Percentiles rank a stretch among this genome's conserved stretches.
Evolutionary conservation across 1,140 invertebrate genomes (phyloP).

Genomic region (Drosophila asahinai): DNA sequence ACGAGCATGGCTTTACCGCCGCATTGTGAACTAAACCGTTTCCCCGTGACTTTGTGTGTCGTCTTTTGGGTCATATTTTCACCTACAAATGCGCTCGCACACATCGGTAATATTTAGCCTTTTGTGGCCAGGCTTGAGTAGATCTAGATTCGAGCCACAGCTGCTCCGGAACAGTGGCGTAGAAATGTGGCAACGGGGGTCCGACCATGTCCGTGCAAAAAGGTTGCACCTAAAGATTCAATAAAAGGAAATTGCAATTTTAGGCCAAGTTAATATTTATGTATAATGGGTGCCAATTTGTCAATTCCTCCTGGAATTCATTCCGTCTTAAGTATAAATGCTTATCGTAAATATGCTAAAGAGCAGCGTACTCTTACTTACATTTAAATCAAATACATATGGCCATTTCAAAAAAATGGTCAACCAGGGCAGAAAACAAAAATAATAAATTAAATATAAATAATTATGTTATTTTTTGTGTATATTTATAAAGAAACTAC

Average conservation of each 20-base stretch:
- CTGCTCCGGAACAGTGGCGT: constrained; percentile 59
- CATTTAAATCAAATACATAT: too few species aligned
- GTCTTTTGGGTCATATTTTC: constrained; percentile 56
- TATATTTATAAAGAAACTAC: too few species aligned
- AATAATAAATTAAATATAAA: too few species aligned
- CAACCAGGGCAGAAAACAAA: too few species aligned
- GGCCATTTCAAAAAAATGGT: too few species aligned
- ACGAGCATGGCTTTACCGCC: constrained; percentile 48
- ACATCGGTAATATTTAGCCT: constrained; percentile 52
- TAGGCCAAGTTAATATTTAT: constrained; percentile 23
- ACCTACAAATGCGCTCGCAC: constrained; percentile 36
- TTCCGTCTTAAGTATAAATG: too few species aligned
- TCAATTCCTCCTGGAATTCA: too few species aligned
- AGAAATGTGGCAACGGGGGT: constrained; percentile 24
- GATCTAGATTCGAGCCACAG: constrained; percentile 63
- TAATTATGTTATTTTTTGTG: too few species aligned
- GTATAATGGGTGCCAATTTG: too few species aligned
- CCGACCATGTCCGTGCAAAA: constrained; percentile 10
- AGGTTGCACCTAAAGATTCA: neutral
- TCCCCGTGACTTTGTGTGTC: constrained; percentile 27
- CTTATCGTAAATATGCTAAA: too few species aligned
- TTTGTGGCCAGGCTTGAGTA: constrained; percentile 76
- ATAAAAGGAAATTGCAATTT: constrained; percentile 7
- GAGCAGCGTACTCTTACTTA: too few species aligned
- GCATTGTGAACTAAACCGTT: constrained; percentile 29